Evolutionary conservation across 2,888 invertebrate genomes (phyloP).

Genomic region (Melanotus villosus): DNA sequence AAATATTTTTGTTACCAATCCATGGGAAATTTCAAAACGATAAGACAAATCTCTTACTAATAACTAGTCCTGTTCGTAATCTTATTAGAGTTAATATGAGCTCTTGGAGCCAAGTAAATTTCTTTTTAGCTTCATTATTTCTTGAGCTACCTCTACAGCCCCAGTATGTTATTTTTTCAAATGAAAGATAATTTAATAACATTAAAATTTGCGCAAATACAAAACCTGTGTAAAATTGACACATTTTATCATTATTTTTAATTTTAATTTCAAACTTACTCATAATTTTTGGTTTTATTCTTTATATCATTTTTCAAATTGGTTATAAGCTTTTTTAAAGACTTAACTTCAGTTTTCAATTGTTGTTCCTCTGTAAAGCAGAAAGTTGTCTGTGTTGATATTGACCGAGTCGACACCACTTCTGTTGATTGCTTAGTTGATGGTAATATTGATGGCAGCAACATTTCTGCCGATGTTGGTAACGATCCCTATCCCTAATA

Average conservation of each 20-base stretch:
- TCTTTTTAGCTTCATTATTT: not conserved
- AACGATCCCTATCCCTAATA: too few relatives aligned
- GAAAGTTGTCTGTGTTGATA: slow-evolving; percentile 1
- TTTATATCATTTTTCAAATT: not conserved
- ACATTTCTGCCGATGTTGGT: not conserved
- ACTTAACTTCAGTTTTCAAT: not conserved
- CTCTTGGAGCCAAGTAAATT: not conserved
- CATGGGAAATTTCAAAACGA: not conserved
- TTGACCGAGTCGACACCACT: not conserved
- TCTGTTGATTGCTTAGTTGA: too few relatives aligned
- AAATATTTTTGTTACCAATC: not conserved
- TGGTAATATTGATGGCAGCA: too few relatives aligned
- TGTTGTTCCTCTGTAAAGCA: not conserved
- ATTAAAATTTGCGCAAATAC: not conserved
- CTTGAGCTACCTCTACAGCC: not conserved
- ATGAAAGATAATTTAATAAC: not conserved
- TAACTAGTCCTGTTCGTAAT: not conserved
- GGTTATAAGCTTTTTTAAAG: not conserved
- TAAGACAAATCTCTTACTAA: not conserved
- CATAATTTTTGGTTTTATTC: not conserved
- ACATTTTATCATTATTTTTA: not conserved
- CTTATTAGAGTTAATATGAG: not conserved
- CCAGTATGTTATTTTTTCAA: not conserved
- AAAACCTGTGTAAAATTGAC: slow-evolving; percentile 1
- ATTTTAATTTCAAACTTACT: too few relatives aligned